These are phyloP conservation scores for Eulithis prunata DNA, from an alignment of 2,888 invertebrate species.

Conservation along the genomic window DNA sequence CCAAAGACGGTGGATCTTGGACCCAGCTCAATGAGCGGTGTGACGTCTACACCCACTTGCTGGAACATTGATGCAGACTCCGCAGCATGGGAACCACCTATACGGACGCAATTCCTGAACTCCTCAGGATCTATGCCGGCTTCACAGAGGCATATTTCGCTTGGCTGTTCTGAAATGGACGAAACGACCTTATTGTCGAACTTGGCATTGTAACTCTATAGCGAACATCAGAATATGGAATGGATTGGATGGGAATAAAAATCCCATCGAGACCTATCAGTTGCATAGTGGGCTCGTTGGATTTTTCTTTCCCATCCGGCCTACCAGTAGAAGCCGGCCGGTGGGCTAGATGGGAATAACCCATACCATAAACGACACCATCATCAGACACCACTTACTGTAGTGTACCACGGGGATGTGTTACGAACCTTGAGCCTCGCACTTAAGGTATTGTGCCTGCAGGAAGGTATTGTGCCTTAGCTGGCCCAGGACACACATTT, in stretches of 20 bases:
- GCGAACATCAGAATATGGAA: too few relatives aligned
- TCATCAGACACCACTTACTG: too few relatives aligned
- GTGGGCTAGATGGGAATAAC: too few relatives aligned
- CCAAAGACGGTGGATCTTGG: conserved; percentile 31
- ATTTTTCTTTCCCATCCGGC: too few relatives aligned
- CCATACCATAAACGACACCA: too few relatives aligned
- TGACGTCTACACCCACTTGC: conserved; percentile 27
- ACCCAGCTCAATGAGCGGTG: conserved; percentile 31
- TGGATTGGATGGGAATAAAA: too few relatives aligned
- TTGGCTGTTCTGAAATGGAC: conserved; percentile 21
- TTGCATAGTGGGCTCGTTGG: too few relatives aligned
- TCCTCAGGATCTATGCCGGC: conserved; percentile 21
- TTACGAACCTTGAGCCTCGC: conserved; percentile 57
- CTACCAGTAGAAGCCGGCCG: too few relatives aligned
- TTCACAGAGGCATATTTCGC: conserved; percentile 31
- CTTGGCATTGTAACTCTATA: too few relatives aligned
- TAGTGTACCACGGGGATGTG: too few relatives aligned
- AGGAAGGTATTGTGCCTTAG: conserved; percentile 54
- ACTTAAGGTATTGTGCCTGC: conserved; percentile 62
- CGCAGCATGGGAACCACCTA: conserved; percentile 13
- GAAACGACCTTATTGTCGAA: too few relatives aligned
- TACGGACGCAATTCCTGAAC: conserved; percentile 28
- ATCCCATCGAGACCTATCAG: too few relatives aligned
- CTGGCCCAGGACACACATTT: conserved; percentile 58
- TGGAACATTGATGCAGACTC: conserved; percentile 17